These are phyloP conservation scores for Phlogophora meticulosa DNA, from an alignment of 2,888 invertebrate genomes.

Conservation along the genomic window DNA sequence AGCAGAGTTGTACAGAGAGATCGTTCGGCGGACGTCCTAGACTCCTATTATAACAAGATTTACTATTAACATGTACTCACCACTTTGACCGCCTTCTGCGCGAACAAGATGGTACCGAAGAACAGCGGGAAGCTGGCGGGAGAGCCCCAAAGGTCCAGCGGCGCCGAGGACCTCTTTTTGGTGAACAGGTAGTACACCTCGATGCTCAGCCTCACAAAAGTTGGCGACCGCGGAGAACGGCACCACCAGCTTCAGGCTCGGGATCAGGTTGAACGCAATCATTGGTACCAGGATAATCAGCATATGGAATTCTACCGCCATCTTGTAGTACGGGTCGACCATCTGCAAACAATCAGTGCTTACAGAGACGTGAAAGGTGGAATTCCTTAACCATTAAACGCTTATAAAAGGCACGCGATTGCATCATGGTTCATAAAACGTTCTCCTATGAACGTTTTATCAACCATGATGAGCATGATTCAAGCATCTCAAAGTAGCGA, in stretches of 20 bases:
- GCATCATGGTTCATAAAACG: conserved; percentile 61
- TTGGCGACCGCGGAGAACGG: conserved; percentile 97
- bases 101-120: conserved; percentile 97
- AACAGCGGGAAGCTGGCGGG: conserved; percentile 78
- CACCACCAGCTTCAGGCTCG: conserved; percentile 95
- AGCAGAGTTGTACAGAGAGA: too few relatives aligned
- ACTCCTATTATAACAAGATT: too few relatives aligned
- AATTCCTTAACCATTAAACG: conserved; percentile 48
- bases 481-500: too few relatives aligned
- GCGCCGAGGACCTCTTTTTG: conserved; percentile 82
- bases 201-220: conserved; percentile 94
- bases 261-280: conserved; percentile 93
- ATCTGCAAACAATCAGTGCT: conserved; percentile 49
- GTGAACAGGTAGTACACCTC: conserved; percentile 93
- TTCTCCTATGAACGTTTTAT: too few relatives aligned
- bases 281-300: conserved; percentile 93
- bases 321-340: conserved; percentile 65
- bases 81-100: conserved; percentile 96
- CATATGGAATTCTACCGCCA: conserved; percentile 92
- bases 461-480: too few relatives aligned
- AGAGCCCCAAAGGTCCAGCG: conserved; percentile 85
- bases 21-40: too few relatives aligned
- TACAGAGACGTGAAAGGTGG: conserved; percentile 22
- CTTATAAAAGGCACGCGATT: conserved; percentile 43
- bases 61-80: too few relatives aligned